phyloP scores from a whole-genome alignment of 2,797 vertebrate genomes.

The Otolemur crassicaudatus region DNA sequence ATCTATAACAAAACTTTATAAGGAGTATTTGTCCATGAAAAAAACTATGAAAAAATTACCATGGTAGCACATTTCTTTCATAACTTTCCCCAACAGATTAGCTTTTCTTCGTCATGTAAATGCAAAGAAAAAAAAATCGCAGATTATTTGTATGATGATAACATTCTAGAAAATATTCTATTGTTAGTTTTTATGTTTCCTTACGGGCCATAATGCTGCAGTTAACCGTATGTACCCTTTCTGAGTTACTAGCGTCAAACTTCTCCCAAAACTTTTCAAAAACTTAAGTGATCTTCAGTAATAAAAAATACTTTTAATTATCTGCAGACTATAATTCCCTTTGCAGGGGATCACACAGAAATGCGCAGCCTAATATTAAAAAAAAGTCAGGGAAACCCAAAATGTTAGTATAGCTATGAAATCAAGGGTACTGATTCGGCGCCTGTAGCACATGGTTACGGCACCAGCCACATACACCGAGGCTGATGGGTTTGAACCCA shows the following conservation, averaged over 20 bases:
- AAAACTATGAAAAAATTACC: not conserved
- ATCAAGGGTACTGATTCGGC: not conserved
- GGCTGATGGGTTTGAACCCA: too few relatives aligned
- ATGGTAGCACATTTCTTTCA: not conserved
- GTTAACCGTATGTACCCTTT: not conserved
- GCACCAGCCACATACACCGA: too few relatives aligned
- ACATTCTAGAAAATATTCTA: not conserved
- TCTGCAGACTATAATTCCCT: not conserved
- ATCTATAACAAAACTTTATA: not conserved
- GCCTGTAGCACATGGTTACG: too few relatives aligned
- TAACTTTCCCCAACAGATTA: not conserved
- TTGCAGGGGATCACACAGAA: not conserved
- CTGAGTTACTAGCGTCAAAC: not conserved
- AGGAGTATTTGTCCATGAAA: not conserved
- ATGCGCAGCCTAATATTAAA: not conserved
- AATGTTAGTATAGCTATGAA: not conserved
- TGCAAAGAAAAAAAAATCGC: not conserved
- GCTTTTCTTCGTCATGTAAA: not conserved
- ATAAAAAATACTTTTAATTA: not conserved
- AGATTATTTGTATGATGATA: not conserved
- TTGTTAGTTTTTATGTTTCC: not conserved
- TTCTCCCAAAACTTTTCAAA: not conserved
- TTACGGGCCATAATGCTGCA: not conserved
- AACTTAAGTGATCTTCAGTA: not conserved
- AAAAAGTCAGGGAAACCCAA: not conserved